These are phyloP conservation scores for Lampris megalopsis DNA, from an alignment of 2,113 vertebrate species.

Conservation along the genomic window DNA sequence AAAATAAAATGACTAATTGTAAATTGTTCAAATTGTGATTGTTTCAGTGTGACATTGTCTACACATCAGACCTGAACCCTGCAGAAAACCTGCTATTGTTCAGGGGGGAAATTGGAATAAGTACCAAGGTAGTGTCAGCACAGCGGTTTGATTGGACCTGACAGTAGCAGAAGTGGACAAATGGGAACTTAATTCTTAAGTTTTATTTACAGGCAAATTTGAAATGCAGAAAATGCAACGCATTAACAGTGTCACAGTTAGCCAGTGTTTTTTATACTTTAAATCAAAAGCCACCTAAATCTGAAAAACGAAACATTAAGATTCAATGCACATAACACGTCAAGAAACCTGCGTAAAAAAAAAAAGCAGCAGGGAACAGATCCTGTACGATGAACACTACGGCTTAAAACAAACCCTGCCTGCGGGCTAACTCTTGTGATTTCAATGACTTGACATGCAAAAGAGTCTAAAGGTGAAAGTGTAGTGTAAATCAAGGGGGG, in stretches of 20 bases:
- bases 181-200: slow-evolving; percentile 54
- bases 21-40: background rate
- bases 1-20: slow-evolving; percentile 61
- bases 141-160: background rate
- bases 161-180: slow-evolving; percentile 35
- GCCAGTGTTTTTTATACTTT: slow-evolving; percentile 78
- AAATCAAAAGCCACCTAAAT: slow-evolving; percentile 71
- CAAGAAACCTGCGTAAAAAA: slow-evolving; percentile 53
- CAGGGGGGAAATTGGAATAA: too few relatives aligned
- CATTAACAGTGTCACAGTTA: slow-evolving; percentile 82
- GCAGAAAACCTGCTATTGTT: too few relatives aligned
- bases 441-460: slow-evolving; percentile 68
- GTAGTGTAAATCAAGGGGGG: slow-evolving; percentile 53
- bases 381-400: slow-evolving; percentile 65
- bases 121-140: background rate
- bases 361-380: slow-evolving; percentile 57
- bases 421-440: slow-evolving; percentile 66
- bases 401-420: slow-evolving; percentile 74
- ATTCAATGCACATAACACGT: slow-evolving; percentile 64
- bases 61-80: too few relatives aligned
- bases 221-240: slow-evolving; percentile 76
- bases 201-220: slow-evolving; percentile 84
- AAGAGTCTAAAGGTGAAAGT: slow-evolving; percentile 49
- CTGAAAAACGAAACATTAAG: slow-evolving; percentile 51
- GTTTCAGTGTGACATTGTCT: too few relatives aligned